Percentiles rank a stretch among this genome's conserved stretches.
phyloP scores from a whole-genome alignment of 2,888 invertebrate genomes.

The Andrena fulva region DNA sequence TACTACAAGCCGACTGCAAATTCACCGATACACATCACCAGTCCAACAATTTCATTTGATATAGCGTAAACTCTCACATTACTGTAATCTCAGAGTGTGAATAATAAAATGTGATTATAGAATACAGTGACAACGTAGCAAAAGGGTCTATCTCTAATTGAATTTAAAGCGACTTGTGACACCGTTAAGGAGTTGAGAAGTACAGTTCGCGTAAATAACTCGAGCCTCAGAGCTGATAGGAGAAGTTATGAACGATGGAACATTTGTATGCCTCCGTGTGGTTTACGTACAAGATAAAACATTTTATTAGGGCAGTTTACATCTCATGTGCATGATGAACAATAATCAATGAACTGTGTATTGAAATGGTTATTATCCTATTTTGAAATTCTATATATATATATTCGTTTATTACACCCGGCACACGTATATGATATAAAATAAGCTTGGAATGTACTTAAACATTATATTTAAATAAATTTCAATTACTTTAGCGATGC shows the following conservation, averaged over 20 bases:
- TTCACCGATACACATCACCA: conserved; percentile 67
- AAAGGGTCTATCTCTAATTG: conserved; percentile 76
- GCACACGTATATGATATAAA: conserved; percentile 19
- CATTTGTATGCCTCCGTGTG: conserved; percentile 36
- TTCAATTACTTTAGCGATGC: conserved; percentile 7
- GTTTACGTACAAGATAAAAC: conserved; percentile 42
- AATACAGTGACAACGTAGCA: conserved; percentile 68
- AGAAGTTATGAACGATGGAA: conserved; percentile 48
- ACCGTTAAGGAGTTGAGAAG: conserved; percentile 29
- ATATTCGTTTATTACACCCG: conserved; percentile 7
- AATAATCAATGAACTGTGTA: conserved; percentile 6
- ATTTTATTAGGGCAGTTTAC: conserved; percentile 55
- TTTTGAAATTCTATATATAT: conserved; percentile 5
- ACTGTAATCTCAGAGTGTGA: conserved; percentile 63
- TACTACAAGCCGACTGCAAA: conserved; percentile 68
- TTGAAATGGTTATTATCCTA: conserved; percentile 14
- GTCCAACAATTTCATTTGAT: conserved; percentile 64
- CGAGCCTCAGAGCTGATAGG: conserved; percentile 42
- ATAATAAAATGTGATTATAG: conserved; percentile 66
- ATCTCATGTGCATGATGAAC: background rate
- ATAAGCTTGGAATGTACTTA: conserved; percentile 21
- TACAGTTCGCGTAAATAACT: conserved; percentile 27
- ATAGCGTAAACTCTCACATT: conserved; percentile 66
- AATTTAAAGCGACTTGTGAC: conserved; percentile 26
- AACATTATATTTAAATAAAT: conserved; percentile 11